Conservation (phyloP, 2,797 vertebrate species). For the Tragelaphus oryx region DNA sequence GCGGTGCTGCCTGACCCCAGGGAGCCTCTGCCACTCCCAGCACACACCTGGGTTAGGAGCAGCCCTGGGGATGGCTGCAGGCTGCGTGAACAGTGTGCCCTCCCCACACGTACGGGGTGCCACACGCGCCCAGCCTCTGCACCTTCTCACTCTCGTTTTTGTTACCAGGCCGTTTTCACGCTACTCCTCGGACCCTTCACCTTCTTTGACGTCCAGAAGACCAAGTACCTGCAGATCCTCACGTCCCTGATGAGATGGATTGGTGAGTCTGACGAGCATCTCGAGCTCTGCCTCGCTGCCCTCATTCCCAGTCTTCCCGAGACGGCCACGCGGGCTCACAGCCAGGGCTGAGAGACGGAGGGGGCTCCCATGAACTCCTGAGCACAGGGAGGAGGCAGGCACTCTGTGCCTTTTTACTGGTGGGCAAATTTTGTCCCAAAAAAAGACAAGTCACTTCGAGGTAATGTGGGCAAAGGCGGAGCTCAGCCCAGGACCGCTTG, state of each 20-base stretch:
- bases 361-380: neutral
- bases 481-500: neutral
- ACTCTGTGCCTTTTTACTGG: neutral
- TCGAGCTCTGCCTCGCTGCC: neutral
- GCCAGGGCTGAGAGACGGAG: rapidly evolving
- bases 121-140: rapidly evolving
- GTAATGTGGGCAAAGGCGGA: neutral
- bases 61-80: neutral
- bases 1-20: slow-evolving; percentile 10
- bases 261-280: slow-evolving; percentile 85
- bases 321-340: rapidly evolving
- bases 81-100: rapidly evolving
- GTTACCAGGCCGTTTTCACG: slow-evolving; percentile 87
- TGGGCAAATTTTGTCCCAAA: neutral
- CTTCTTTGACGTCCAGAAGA: slow-evolving; percentile 98
- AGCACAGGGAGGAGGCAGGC: neutral
- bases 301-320: rapidly evolving
- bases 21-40: slow-evolving; percentile 32
- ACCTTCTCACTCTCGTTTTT: neutral
- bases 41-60: neutral
- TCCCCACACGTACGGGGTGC: neutral
- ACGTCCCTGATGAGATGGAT: slow-evolving; percentile 98
- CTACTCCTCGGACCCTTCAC: slow-evolving; percentile 93
- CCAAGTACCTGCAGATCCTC: slow-evolving; percentile 97
- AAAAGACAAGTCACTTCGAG: neutral